These are phyloP conservation scores for Chrysotoxum bicinctum DNA, from an alignment of 2,888 invertebrate genomes.

Conservation along the genomic window DNA sequence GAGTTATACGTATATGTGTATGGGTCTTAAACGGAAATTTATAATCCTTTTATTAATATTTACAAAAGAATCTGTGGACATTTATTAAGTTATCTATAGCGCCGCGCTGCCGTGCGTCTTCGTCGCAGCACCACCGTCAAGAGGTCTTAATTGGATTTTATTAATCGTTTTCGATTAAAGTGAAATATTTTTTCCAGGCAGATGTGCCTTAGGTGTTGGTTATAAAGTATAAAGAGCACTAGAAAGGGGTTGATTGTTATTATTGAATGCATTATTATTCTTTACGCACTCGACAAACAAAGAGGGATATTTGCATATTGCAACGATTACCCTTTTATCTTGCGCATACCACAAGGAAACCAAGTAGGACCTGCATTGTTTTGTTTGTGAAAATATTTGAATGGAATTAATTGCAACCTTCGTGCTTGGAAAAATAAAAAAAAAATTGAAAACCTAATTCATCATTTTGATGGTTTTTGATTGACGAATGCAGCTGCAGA, in stretches of 20 bases:
- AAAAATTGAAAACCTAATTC: slow-evolving; percentile 13
- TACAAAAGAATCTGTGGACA: slow-evolving; percentile 11
- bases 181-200: slow-evolving; percentile 53
- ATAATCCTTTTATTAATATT: slow-evolving; percentile 54
- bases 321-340: slow-evolving; percentile 6
- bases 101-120: neutral
- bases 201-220: slow-evolving; percentile 42
- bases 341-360: slow-evolving; percentile 2
- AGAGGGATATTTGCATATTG: slow-evolving; percentile 21
- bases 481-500: slow-evolving; percentile 7
- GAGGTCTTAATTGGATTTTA: slow-evolving; percentile 65
- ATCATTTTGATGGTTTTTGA: slow-evolving; percentile 13
- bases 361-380: slow-evolving; percentile 22
- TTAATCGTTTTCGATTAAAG: slow-evolving; percentile 69
- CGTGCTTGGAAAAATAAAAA: slow-evolving; percentile 7
- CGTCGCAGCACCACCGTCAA: slow-evolving; percentile 1
- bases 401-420: slow-evolving; percentile 6
- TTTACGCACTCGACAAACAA: neutral
- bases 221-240: neutral
- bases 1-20: slow-evolving; percentile 26
- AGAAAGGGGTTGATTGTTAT: slow-evolving; percentile 17
- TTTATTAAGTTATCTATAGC: slow-evolving; percentile 31
- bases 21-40: slow-evolving; percentile 17
- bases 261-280: slow-evolving; percentile 20
- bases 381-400: neutral